Percentiles rank a stretch among this genome's conserved stretches.
Conservation (phyloP, 2,797 vertebrate genomes). For the Glossophaga mutica region DNA sequence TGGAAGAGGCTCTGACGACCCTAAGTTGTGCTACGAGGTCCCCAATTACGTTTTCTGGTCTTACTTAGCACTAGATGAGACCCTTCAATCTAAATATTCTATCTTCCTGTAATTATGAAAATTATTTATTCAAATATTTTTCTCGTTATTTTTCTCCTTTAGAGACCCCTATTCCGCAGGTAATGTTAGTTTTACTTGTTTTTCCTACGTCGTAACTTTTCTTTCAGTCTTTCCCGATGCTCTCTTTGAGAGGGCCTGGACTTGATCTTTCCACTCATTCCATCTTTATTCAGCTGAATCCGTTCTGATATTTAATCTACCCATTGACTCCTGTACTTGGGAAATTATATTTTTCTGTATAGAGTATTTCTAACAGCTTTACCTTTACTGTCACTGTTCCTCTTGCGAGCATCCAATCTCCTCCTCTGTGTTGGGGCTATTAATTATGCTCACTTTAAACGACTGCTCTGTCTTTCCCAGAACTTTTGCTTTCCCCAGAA, state of each 20-base stretch:
- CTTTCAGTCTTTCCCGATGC: background rate
- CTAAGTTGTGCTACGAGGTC: background rate
- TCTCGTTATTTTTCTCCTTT: background rate
- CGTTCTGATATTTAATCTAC: background rate
- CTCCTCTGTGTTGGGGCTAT: background rate
- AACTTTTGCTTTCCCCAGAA: background rate
- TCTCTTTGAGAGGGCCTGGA: background rate
- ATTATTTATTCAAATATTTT: background rate
- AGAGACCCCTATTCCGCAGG: background rate
- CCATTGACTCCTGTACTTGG: background rate
- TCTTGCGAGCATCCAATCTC: background rate
- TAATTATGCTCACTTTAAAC: background rate
- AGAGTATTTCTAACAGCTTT: background rate
- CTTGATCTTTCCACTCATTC: background rate
- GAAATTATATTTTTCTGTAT: background rate
- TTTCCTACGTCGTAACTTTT: background rate
- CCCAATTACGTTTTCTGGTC: background rate
- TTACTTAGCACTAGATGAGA: background rate
- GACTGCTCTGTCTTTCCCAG: background rate
- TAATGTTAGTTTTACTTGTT: background rate
- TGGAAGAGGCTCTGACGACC: background rate
- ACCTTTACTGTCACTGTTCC: background rate
- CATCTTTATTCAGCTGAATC: background rate
- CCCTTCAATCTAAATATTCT: background rate
- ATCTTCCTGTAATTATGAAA: slow-evolving; percentile 10